Conservation (phyloP, 1,140 invertebrate genomes). For the Brachionus angularis region DNA sequence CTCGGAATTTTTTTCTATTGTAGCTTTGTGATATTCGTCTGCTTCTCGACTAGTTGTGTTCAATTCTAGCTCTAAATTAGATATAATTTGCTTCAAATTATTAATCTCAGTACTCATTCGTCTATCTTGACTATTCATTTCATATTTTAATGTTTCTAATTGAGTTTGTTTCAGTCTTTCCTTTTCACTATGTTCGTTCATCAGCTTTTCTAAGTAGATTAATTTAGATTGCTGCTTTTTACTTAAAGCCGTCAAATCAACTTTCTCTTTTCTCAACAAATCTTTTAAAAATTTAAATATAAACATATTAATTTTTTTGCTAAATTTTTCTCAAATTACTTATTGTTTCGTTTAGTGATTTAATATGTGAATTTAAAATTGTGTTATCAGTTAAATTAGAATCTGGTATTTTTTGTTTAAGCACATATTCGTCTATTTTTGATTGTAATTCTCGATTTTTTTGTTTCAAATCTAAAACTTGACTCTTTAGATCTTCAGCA, state of each 20-base stretch:
- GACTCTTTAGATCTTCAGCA: slow-evolving; percentile 43
- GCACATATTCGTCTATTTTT: slow-evolving; percentile 48
- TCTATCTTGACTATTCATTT: slow-evolving; percentile 48
- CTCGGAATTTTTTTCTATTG: slow-evolving; percentile 54
- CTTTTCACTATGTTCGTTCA: slow-evolving; percentile 49
- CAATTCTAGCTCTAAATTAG: slow-evolving; percentile 52
- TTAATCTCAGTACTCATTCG: slow-evolving; percentile 50
- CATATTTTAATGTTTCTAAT: slow-evolving; percentile 50
- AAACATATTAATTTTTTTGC: background rate
- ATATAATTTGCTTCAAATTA: slow-evolving; percentile 49
- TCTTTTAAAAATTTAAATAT: slow-evolving; percentile 4
- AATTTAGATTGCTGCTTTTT: slow-evolving; percentile 55
- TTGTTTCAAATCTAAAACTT: slow-evolving; percentile 49
- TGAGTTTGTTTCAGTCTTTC: slow-evolving; percentile 52
- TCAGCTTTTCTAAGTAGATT: slow-evolving; percentile 48
- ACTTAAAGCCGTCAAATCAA: slow-evolving; percentile 51
- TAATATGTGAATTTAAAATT: slow-evolving; percentile 50
- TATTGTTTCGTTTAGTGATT: slow-evolving; percentile 54
- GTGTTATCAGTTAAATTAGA: slow-evolving; percentile 25
- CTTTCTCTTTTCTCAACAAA: slow-evolving; percentile 49
- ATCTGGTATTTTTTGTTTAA: slow-evolving; percentile 43
- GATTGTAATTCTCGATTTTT: slow-evolving; percentile 49
- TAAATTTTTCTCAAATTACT: slow-evolving; percentile 46
- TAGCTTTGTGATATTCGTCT: slow-evolving; percentile 55
- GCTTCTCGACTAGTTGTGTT: slow-evolving; percentile 54